A percentile compares a stretch with the other conserved stretches of the same genome.
Conservation (phyloP, 64 coral and sea anemone genomes). For the Pachyseris speciosa region DNA sequence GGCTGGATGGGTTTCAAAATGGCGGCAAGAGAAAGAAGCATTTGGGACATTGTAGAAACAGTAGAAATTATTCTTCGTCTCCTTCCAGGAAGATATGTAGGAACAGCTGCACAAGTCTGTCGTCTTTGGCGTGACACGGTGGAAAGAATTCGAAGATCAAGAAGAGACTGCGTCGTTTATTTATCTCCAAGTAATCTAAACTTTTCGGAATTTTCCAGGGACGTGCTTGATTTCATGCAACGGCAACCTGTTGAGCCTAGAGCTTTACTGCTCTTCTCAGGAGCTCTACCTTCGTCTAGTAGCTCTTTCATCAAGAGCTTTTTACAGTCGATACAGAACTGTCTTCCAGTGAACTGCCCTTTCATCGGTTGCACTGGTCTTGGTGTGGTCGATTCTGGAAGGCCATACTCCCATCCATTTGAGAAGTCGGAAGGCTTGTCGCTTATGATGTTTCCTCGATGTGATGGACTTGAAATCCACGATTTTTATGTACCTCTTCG, state of each 20-base stretch:
- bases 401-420: background rate
- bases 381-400: conserved; percentile 30
- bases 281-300: conserved; percentile 8
- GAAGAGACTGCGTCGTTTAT: conserved; percentile 58
- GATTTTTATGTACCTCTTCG: conserved; percentile 67
- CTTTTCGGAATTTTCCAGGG: conserved; percentile 17
- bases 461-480: background rate
- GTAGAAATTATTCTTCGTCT: conserved; percentile 85
- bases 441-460: conserved; percentile 62
- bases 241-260: conserved; percentile 5
- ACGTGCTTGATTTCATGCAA: conserved; percentile 2
- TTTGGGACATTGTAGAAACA: conserved; percentile 71
- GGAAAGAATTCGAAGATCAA: conserved; percentile 69
- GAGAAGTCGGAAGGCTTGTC: conserved; percentile 3
- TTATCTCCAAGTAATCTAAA: conserved; percentile 1
- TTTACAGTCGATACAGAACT: conserved; percentile 2
- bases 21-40: conserved; percentile 24
- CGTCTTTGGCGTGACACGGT: conserved; percentile 74
- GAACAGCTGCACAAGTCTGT: conserved; percentile 72
- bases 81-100: conserved; percentile 69
- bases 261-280: conserved; percentile 38
- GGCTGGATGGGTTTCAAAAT: conserved; percentile 38
- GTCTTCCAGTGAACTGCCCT: conserved; percentile 37
- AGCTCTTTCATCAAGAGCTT: background rate
- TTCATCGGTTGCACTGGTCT: conserved; percentile 45